These are phyloP conservation scores for Thymelicus sylvestris DNA, from an alignment of 2,888 invertebrate species.

Conservation along the genomic window DNA sequence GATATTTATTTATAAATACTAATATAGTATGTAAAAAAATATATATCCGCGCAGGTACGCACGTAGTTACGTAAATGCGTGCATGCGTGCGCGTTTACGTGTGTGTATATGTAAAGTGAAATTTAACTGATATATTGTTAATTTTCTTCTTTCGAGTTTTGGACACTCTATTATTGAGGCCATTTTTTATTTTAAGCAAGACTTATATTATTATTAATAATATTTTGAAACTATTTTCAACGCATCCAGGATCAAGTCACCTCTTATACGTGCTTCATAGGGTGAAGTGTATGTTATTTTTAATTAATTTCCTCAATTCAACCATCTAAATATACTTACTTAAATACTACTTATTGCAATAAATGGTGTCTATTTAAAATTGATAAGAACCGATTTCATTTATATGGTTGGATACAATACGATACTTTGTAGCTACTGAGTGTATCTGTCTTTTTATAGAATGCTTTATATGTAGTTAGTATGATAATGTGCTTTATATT, in stretches of 20 bases:
- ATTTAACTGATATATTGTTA: no score
- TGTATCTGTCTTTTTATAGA: background rate
- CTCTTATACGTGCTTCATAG: conserved; percentile 78
- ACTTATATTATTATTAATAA: conserved; percentile 6
- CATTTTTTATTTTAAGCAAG: no score
- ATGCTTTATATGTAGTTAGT: conserved; percentile 5
- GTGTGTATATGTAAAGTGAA: no score
- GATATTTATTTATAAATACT: background rate
- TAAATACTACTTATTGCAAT: no score
- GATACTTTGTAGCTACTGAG: background rate
- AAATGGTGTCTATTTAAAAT: no score
- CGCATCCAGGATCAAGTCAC: conserved; percentile 71
- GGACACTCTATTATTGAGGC: no score
- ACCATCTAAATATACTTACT: background rate
- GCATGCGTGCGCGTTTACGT: no score
- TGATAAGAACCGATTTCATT: background rate
- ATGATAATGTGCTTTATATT: background rate
- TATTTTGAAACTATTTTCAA: conserved; percentile 38
- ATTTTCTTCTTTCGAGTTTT: no score
- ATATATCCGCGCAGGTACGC: background rate
- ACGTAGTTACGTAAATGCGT: no score
- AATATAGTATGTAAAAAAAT: background rate
- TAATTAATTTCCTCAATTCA: conserved; percentile 27
- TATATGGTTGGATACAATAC: background rate
- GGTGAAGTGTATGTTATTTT: conserved; percentile 69